A percentile compares a stretch with the other conserved stretches of the same genome.
Conservation (phyloP, 2,113 vertebrate species). For the Chlamydotis undulata region DNA sequence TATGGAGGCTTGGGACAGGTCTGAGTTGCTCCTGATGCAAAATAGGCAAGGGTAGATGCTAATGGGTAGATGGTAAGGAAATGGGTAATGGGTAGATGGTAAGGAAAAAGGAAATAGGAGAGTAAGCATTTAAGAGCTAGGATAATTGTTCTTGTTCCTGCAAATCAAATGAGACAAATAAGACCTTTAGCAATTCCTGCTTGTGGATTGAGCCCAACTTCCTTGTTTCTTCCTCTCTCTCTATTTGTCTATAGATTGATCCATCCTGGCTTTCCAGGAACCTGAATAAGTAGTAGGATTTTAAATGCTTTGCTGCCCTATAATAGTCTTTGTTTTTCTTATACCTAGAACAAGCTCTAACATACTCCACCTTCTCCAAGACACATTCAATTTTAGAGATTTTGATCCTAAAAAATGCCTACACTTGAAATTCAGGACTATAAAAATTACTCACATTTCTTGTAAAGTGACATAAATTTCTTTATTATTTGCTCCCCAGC, state of each 20-base stretch:
- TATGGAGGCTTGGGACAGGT: not conserved
- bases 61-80: not conserved
- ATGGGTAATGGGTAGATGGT: not conserved
- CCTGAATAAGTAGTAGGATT: not conserved
- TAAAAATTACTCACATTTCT: not conserved
- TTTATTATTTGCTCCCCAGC: conserved; percentile 73
- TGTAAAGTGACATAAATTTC: not conserved
- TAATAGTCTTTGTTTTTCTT: not conserved
- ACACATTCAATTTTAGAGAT: not conserved
- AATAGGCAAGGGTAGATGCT: not conserved
- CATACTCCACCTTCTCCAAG: not conserved
- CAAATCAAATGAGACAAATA: not conserved
- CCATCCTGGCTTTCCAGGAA: not conserved
- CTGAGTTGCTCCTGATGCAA: not conserved
- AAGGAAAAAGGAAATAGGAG: not conserved
- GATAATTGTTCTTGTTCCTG: not conserved
- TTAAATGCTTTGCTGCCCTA: not conserved
- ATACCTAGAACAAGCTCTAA: not conserved
- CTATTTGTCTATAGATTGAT: not conserved
- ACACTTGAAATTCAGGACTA: not conserved
- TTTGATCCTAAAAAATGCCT: not conserved
- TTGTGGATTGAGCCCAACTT: not conserved
- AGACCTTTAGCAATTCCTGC: not conserved
- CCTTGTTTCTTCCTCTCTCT: not conserved
- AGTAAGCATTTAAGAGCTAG: not conserved